Conservation (phyloP, 2,888 invertebrate genomes). For the Sarcophaga variegata region DNA sequence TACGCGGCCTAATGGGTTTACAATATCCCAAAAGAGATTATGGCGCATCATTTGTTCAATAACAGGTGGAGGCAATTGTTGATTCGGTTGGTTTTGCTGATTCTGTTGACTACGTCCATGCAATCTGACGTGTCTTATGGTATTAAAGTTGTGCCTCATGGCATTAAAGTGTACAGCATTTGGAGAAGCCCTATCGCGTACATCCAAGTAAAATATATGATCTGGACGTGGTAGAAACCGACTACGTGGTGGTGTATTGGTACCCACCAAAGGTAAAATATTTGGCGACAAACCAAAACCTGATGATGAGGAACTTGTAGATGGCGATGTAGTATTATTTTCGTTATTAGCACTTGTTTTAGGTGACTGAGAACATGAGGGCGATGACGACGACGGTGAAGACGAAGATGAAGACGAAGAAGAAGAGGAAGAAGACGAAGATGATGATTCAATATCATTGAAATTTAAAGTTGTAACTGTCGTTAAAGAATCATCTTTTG, state of each 20-base stretch:
- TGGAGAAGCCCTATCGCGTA: constrained; percentile 68
- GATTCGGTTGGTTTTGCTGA: constrained; percentile 32
- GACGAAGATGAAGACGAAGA: constrained; percentile 67
- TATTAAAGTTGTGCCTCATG: constrained; percentile 55
- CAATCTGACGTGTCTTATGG: constrained; percentile 67
- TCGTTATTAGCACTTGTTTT: not conserved
- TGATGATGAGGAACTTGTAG: constrained; percentile 11
- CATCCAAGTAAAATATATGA: constrained; percentile 75
- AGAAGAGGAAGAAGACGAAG: constrained; percentile 67
- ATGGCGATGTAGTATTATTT: constrained; percentile 33
- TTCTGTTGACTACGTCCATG: constrained; percentile 23
- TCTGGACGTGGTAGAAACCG: constrained; percentile 76
- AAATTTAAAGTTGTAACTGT: not conserved
- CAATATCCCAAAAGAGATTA: constrained; percentile 79
- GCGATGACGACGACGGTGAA: constrained; percentile 65
- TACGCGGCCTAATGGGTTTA: constrained; percentile 75
- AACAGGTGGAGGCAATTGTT: constrained; percentile 64
- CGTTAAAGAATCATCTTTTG: not conserved
- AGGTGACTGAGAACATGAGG: constrained; percentile 43
- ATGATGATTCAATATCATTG: constrained; percentile 48
- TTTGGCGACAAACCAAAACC: constrained; percentile 16
- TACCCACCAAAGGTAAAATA: constrained; percentile 59
- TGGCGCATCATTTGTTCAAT: constrained; percentile 76
- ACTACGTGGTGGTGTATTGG: constrained; percentile 73
- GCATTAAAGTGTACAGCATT: constrained; percentile 59